Evolutionary conservation across 2,888 invertebrate species (phyloP).

Genomic region (Hirtodrosophila cameraria): DNA sequence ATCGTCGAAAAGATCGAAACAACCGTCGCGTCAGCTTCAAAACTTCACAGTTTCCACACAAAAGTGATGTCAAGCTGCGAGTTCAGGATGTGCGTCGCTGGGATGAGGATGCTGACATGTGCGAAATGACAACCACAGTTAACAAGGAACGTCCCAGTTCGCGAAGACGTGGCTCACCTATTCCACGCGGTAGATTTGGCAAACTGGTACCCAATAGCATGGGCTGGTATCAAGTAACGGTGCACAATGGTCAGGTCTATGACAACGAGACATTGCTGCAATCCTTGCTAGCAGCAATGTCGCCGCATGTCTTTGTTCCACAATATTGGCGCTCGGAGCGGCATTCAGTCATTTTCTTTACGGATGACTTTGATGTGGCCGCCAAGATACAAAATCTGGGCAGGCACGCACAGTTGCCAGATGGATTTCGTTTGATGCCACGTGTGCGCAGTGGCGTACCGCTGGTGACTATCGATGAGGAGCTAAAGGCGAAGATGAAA

Average conservation of each 20-base stretch:
- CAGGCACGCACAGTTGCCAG: slow-evolving; percentile 88
- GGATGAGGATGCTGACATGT: slow-evolving; percentile 83
- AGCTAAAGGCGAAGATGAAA: slow-evolving; percentile 90
- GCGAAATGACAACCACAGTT: too few species aligned
- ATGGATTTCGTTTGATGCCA: slow-evolving; percentile 89
- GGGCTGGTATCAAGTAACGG: slow-evolving; percentile 90
- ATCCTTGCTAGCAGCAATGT: slow-evolving; percentile 86
- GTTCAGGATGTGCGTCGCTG: slow-evolving; percentile 67
- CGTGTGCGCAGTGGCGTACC: slow-evolving; percentile 88
- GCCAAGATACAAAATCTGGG: slow-evolving; percentile 88
- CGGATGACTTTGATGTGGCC: slow-evolving; percentile 90
- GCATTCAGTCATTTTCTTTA: slow-evolving; percentile 89
- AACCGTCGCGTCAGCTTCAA: slow-evolving; percentile 83
- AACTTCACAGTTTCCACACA: slow-evolving; percentile 64
- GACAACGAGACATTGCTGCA: slow-evolving; percentile 88
- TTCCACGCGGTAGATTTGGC: slow-evolving; percentile 77
- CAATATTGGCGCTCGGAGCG: slow-evolving; percentile 87
- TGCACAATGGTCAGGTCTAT: slow-evolving; percentile 90
- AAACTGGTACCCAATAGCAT: slow-evolving; percentile 83
- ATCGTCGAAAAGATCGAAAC: slow-evolving; percentile 74
- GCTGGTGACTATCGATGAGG: slow-evolving; percentile 87
- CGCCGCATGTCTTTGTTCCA: slow-evolving; percentile 89
- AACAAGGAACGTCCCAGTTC: slow-evolving; percentile 66
- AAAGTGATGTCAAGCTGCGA: slow-evolving; percentile 56
- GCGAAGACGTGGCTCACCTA: slow-evolving; percentile 61